Evolutionary conservation across 2,113 vertebrate species (phyloP).

Genomic region (Antechinus flavipes): DNA sequence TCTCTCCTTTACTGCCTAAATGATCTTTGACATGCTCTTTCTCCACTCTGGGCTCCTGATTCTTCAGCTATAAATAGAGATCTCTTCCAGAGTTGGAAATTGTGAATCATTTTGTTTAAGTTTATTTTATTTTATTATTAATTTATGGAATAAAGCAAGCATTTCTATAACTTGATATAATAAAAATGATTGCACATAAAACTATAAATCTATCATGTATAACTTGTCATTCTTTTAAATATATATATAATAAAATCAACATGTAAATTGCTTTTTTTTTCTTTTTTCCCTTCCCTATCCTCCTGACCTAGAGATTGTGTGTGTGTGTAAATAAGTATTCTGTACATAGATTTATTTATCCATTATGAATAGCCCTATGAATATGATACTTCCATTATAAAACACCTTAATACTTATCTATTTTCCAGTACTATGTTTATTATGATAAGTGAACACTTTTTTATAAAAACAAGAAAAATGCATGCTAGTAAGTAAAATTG

Average conservation of each 20-base stretch:
- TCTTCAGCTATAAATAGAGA: not conserved
- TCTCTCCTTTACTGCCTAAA: not conserved
- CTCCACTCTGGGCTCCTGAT: not conserved
- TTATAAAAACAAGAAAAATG: not conserved
- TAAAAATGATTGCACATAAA: not conserved
- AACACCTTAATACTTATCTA: not conserved
- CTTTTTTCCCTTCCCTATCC: not conserved
- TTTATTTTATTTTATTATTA: not conserved
- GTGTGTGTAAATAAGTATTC: no score
- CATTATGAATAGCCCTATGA: not conserved
- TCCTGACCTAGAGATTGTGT: not conserved
- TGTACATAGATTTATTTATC: not conserved
- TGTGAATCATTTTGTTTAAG: not conserved
- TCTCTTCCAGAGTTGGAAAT: not conserved
- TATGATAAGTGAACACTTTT: not conserved
- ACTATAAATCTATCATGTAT: not conserved
- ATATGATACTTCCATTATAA: not conserved
- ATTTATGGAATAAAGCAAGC: not conserved
- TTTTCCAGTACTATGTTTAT: not conserved
- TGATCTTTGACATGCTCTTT: not conserved
- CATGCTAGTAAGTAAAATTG: not conserved
- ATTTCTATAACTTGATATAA: not conserved
- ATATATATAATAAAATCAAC: not conserved
- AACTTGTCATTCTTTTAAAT: not conserved
- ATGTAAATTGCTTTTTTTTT: not conserved